Percentiles rank a stretch among this genome's conserved stretches.
Conservation (phyloP, 2,888 invertebrate genomes). For the Lissonota sp. region DNA sequence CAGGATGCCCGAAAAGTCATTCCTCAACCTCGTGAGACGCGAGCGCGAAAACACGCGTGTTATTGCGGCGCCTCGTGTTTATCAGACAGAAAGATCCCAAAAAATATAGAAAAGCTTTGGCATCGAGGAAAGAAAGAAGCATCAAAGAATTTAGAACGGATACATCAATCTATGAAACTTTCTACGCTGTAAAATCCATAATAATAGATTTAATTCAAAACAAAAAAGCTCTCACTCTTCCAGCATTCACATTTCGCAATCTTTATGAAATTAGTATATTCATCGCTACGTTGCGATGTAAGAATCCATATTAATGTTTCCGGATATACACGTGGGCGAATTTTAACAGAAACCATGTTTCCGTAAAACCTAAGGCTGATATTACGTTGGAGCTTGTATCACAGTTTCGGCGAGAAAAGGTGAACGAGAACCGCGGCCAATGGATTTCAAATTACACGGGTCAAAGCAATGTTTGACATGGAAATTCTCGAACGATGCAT, state of each 20-base stretch:
- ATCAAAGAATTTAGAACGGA: conserved; percentile 29
- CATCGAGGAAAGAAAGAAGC: conserved; percentile 15
- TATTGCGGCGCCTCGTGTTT: conserved; percentile 18
- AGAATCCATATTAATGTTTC: conserved; percentile 59
- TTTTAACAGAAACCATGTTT: no score
- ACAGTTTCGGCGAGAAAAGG: conserved; percentile 2
- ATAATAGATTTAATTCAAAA: no score
- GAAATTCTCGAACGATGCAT: conserved; percentile 83
- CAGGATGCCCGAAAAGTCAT: conserved; percentile 24
- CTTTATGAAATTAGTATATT: no score
- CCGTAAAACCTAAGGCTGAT: background rate
- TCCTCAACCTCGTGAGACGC: conserved; percentile 23
- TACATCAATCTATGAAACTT: no score
- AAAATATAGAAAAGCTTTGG: conserved; percentile 63
- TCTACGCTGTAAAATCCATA: no score
- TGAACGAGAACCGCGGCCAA: conserved; percentile 49
- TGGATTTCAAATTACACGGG: conserved; percentile 82
- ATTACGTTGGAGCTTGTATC: background rate
- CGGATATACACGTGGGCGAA: no score
- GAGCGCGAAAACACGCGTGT: conserved; percentile 46
- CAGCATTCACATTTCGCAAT: conserved; percentile 61
- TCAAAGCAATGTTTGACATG: conserved; percentile 84
- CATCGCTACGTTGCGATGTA: no score
- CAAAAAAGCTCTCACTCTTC: no score
- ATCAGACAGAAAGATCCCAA: conserved; percentile 64